Evolutionary conservation across 2,888 invertebrate species (phyloP).

Genomic region (Folsomia candida): DNA sequence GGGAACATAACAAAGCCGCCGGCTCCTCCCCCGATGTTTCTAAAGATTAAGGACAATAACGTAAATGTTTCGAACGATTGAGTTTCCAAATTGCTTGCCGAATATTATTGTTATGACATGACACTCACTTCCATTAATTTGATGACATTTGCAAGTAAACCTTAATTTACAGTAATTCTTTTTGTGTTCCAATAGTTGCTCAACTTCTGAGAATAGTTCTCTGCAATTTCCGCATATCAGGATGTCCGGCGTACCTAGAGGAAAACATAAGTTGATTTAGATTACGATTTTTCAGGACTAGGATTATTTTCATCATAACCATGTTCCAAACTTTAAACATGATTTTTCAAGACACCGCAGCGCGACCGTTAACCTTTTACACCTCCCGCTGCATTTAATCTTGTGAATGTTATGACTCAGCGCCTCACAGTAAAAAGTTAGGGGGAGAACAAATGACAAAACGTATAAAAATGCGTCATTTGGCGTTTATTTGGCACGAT

Average conservation of each 20-base stretch:
- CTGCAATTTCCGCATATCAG: constrained; percentile 74
- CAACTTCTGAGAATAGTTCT: constrained; percentile 69
- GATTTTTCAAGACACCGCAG: neutral
- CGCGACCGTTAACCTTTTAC: constrained; percentile 1
- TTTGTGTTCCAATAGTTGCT: constrained; percentile 70
- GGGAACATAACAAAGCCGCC: constrained; percentile 63
- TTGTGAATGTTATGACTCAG: neutral
- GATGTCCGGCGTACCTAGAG: constrained; percentile 67
- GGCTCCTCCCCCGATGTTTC: constrained; percentile 51
- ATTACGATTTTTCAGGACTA: neutral
- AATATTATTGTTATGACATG: no score
- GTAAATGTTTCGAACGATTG: no score
- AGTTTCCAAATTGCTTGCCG: no score
- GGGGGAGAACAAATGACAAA: neutral
- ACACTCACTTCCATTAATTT: constrained; percentile 15
- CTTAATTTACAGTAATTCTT: constrained; percentile 69
- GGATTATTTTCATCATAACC: no score
- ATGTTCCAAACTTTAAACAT: no score
- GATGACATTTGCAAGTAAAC: constrained; percentile 62
- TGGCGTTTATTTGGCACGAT: neutral
- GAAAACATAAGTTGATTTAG: constrained; percentile 51
- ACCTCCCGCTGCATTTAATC: neutral
- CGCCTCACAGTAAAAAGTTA: neutral
- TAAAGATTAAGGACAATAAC: constrained; percentile 4
- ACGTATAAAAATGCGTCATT: neutral